Evolutionary conservation across 2,797 vertebrate genomes (phyloP).

Genomic region (Sphenodon punctatus): DNA sequence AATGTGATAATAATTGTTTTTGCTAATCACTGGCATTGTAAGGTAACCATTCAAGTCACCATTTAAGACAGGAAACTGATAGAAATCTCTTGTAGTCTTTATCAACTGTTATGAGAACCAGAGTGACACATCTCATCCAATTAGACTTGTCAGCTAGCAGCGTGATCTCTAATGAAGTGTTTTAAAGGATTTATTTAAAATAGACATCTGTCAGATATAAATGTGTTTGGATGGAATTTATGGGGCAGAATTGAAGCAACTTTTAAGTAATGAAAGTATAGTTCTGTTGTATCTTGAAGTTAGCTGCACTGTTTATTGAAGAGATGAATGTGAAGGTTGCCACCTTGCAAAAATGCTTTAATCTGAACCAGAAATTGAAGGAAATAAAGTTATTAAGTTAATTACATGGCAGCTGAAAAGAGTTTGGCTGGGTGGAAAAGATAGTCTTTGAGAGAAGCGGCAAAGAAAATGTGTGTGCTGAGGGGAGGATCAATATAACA

Average conservation of each 20-base stretch:
- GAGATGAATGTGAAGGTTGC: not conserved
- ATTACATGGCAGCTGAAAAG: slow-evolving; percentile 13
- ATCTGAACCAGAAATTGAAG: not conserved
- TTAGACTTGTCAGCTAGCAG: slow-evolving; percentile 45
- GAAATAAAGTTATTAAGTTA: too few relatives aligned
- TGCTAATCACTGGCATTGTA: not conserved
- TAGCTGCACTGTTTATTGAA: not conserved
- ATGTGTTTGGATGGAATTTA: not conserved
- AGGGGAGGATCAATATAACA: too few relatives aligned
- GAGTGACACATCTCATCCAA: slow-evolving; percentile 32
- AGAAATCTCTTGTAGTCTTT: slow-evolving; percentile 55
- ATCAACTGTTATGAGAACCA: slow-evolving; percentile 43
- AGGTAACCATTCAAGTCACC: not conserved
- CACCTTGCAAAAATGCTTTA: not conserved
- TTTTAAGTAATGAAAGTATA: slow-evolving; percentile 9
- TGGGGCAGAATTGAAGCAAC: not conserved
- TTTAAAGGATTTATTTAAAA: slow-evolving; percentile 52
- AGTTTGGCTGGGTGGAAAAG: slow-evolving; percentile 8
- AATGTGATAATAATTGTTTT: not conserved
- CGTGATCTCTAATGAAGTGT: slow-evolving; percentile 28
- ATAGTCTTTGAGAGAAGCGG: too few relatives aligned
- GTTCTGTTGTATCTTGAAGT: not conserved
- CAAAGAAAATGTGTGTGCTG: too few relatives aligned
- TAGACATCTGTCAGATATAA: not conserved
- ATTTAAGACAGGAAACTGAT: slow-evolving; percentile 18